Evolutionary conservation across 2,797 vertebrate species (phyloP), one percentile per base, ranked within the genome.

Genomic region (Poeciliopsis infans): DNA sequence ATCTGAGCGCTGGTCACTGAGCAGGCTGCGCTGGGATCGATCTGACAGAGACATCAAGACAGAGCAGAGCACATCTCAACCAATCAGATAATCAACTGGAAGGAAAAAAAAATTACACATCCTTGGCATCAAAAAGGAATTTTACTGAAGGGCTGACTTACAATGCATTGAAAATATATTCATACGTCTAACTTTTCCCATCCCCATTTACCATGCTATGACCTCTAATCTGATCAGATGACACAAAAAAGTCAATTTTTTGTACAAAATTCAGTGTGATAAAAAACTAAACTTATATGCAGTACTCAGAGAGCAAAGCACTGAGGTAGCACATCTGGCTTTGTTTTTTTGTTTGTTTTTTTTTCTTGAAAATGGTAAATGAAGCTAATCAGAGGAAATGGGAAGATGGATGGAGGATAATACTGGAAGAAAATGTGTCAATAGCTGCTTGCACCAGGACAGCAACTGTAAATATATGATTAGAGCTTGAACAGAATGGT

Each of bases 1-100:
- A 99, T 98, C 91, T 99, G 97, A 92, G 98, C 96, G 75, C 97
- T 99, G 87, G 96, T 98, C 87, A 99, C 95, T 39, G 97, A 97
- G 91, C 97, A 98, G 59, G 97, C 96, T 55, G 96, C 95, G 68
- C 96, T 98, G 78, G 97, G 96, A 86, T 97, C 96, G 3, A 96
- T 96, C 98, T 99, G 87, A 77, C 28, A 74, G 46, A 75, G 46
- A 75, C 12, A 68, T 18, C 5, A 36, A 36, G 23, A 18, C 72
- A 57, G 2, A 33, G 36, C n/a, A 31, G 23, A 68, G 43, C 11
- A 11, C 7, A 51, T 2, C 18, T 2, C 2, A 75, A 66, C 36
- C 0, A 47, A 46, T 59, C 31, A 46, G 18, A 76, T 53, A 5
- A 47, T 68, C 5, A 2, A 23, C 25, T 15, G 16, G 49, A 31